Evolutionary conservation across 1,140 invertebrate genomes (phyloP).

Genomic region (Zaprionus gabonicus): DNA sequence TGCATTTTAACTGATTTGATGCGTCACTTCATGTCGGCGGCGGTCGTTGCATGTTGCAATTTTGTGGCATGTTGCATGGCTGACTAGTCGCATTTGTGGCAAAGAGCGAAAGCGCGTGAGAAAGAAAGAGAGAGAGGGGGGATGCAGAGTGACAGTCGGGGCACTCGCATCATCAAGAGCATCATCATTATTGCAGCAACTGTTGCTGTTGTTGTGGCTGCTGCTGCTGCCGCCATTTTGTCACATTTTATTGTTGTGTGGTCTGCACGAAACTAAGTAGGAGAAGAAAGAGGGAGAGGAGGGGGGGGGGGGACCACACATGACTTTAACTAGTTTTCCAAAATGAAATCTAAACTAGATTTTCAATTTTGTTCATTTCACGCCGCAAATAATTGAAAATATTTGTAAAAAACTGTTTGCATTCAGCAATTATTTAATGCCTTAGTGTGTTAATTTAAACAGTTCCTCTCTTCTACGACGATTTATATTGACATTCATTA

Average conservation of each 20-base stretch:
- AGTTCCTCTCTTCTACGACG: too few species aligned
- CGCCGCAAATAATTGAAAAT: not conserved
- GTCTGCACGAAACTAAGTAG: not conserved
- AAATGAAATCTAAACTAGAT: too few species aligned
- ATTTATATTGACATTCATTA: not conserved
- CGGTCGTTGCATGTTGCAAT: slow-evolving; percentile 7
- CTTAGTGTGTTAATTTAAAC: too few species aligned
- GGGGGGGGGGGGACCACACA: not conserved
- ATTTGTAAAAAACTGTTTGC: not conserved
- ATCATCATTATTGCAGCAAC: slow-evolving; percentile 13
- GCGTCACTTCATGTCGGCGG: slow-evolving; percentile 8
- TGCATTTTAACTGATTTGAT: slow-evolving; percentile 68
- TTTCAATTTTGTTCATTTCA: too few species aligned
- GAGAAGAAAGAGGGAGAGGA: not conserved
- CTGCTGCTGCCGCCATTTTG: slow-evolving; percentile 10
- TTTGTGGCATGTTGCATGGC: slow-evolving; percentile 13
- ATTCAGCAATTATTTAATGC: too few species aligned
- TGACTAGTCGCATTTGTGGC: slow-evolving; percentile 26
- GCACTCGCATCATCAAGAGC: slow-evolving; percentile 11
- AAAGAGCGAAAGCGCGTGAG: not conserved
- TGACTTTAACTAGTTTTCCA: not conserved
- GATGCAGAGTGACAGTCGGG: not conserved
- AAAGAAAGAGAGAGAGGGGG: not conserved
- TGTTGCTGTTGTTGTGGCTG: slow-evolving; percentile 3
- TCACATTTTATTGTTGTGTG: slow-evolving; percentile 4